phyloP scores from a whole-genome alignment of 2,797 vertebrate genomes.

The Pseudochaenichthys georgianus region DNA sequence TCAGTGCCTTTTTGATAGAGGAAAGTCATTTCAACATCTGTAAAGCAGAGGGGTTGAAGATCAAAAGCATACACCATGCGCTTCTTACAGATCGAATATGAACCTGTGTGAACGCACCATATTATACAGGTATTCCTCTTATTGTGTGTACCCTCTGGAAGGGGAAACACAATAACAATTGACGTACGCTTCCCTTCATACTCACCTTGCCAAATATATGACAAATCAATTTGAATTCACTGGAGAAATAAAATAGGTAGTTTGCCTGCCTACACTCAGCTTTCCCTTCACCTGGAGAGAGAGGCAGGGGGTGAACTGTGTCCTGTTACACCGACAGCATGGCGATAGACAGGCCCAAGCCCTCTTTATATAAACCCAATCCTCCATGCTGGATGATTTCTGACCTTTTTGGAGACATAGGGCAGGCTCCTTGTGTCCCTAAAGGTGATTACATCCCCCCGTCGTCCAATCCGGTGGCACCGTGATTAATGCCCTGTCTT shows the following conservation, averaged over 20 bases:
- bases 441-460: background rate
- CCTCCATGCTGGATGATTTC: slow-evolving; percentile 18
- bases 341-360: slow-evolving; percentile 6
- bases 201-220: slow-evolving; percentile 20
- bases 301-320: slow-evolving; percentile 25
- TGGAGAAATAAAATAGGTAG: slow-evolving; percentile 34
- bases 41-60: background rate
- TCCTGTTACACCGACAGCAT: slow-evolving; percentile 29
- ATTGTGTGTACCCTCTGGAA: slow-evolving; percentile 16
- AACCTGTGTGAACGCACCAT: background rate
- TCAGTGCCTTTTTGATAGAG: background rate
- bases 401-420: slow-evolving; percentile 31
- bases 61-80: background rate
- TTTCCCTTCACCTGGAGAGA: slow-evolving; percentile 33
- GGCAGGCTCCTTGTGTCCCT: slow-evolving; percentile 16
- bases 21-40: background rate
- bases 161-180: slow-evolving; percentile 29
- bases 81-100: slow-evolving; percentile 10
- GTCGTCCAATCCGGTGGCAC: background rate
- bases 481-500: slow-evolving; percentile 44
- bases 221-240: slow-evolving; percentile 48
- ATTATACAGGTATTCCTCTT: slow-evolving; percentile 12
- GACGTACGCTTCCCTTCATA: slow-evolving; percentile 5
- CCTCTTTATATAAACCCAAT: slow-evolving; percentile 23
- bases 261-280: slow-evolving; percentile 20